Base-by-base conservation (phyloP, 1,140 invertebrate genomes). In the Palaemon carinicauda region DNA sequence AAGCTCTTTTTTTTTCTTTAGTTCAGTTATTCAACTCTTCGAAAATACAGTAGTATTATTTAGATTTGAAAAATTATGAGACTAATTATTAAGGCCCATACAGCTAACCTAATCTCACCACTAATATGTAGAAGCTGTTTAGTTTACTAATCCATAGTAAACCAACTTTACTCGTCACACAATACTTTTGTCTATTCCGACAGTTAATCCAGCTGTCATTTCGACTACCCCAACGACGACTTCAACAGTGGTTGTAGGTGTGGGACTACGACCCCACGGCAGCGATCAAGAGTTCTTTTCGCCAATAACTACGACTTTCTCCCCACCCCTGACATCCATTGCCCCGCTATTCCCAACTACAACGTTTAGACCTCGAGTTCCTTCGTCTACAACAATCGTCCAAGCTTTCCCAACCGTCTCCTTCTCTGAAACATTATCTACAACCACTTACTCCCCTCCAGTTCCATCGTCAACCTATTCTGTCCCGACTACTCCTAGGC, bases 181-280 rank as follows among this genome's bases (percentile, higher is more conserved):
- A 29, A 29, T 29, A 3, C 21, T n/a, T 71, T 29, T 71, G 27
- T 71, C 15, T 71, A 29, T 71, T 19, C n/a, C 31, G 31, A n/a
- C 80, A 81, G 80, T 51, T 9, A 65, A 69, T 10, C 17, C 60
- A 9, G 3, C 27, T 19, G 31, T 24, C 19, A 65, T 19, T 15
- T 50, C 60, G n/a, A 80, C 79, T 24, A 75, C 56, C 33, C 19
- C 31, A 12, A 50, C 51, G 33, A 51, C 33, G n/a, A 17, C 81
- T 33, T 19, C 81, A 21, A 31, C 71, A 1, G 19, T 77, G 17
- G 31, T 77, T 4, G 33, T 31, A 10, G 82, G 82, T 5, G 82
- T 83, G 12, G 82, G 82, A 0, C 71, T 83, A 14, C 52, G 73
- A n/a, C 82, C 82, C 9, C 82, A 83, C 19, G 82, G 82, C 10